Evolutionary conservation across 2,113 vertebrate genomes (phyloP).

Genomic region (Macroglossus sobrinus): DNA sequence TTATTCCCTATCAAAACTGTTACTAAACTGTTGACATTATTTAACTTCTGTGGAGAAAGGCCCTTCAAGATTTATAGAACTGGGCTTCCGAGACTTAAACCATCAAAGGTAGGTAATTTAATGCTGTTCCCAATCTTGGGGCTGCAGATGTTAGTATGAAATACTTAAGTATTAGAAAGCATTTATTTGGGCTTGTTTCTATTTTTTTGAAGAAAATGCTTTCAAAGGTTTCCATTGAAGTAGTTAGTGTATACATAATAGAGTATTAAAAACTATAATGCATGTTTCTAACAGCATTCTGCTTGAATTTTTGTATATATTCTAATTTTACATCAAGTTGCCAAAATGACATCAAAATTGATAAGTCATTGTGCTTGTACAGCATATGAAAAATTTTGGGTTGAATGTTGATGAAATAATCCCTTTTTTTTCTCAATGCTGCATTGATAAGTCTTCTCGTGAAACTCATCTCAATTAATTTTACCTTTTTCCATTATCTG

Average conservation of each 20-base stretch:
- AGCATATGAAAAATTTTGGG: slow-evolving; percentile 35
- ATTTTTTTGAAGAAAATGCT: slow-evolving; percentile 49
- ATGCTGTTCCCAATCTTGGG: slow-evolving; percentile 84
- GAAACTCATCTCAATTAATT: slow-evolving; percentile 71
- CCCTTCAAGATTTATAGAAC: slow-evolving; percentile 92
- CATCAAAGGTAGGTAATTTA: slow-evolving; percentile 92
- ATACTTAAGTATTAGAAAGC: slow-evolving; percentile 63
- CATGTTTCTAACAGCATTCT: slow-evolving; percentile 56
- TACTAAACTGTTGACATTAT: slow-evolving; percentile 98
- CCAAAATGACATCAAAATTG: not conserved
- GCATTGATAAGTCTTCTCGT: slow-evolving; percentile 50
- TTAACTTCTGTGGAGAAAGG: slow-evolving; percentile 93
- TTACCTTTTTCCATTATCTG: slow-evolving; percentile 61
- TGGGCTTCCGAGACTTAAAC: slow-evolving; percentile 91
- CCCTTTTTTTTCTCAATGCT: slow-evolving; percentile 57
- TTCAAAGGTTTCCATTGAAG: slow-evolving; percentile 46
- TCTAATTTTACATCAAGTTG: slow-evolving; percentile 47
- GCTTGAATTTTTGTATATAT: slow-evolving; percentile 39
- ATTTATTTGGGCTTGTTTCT: slow-evolving; percentile 63
- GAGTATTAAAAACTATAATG: slow-evolving; percentile 56
- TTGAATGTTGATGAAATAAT: slow-evolving; percentile 58
- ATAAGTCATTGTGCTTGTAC: slow-evolving; percentile 25
- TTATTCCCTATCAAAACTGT: slow-evolving; percentile 86
- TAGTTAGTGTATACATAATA: slow-evolving; percentile 29
- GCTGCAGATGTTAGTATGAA: slow-evolving; percentile 77